Base-by-base conservation (phyloP, 53 echinoderm and acorn worm genomes). In the Patiria pectinifera region DNA sequence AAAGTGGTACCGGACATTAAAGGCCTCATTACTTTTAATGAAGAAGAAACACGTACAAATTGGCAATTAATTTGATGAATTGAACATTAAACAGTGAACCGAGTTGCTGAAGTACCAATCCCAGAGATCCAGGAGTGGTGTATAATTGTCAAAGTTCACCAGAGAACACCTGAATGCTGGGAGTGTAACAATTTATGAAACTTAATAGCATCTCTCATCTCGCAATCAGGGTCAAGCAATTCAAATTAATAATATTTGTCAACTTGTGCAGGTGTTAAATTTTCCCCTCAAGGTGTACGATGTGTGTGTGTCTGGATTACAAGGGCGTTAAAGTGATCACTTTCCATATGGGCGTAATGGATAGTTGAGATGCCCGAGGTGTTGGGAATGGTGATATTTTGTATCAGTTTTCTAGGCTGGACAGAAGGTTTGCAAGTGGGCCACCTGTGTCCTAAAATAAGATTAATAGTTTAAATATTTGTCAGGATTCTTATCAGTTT, bases 311-410 rank as follows among this genome's bases (percentile, higher is more conserved):
- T 45, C 11, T 78, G 24, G 24, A 46, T 78, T 78, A 45, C 22
- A 22, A 23, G 74, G 74, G 74, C n/a, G 74, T 74, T 16, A 10
- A 3, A 74, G 24, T 74, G n/a, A 22, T 74, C 22, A 74, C 6
- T 10, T n/a, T n/a, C 19, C 74, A 74, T 53, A 53, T 53, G 53
- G 53, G 74, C 45, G 11, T 78, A 78, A 78, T 78, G 45, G 79
- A 78, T 47, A 78, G 45, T 78, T 78, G 45, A 78, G 79, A 78
- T 43, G 79, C 79, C 79, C 11, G 24, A 16, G 13, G 22, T 74
- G 74, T 18, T 74, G 24, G 19, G 24, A 74, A 4, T 74, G 74
- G 14, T n/a, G n/a, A 74, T n/a, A 74, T 9, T 74, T 23, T 23
- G 9, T 23, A 24, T 23, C 22, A 74, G 24, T 22, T 35, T n/a